These are phyloP conservation scores for Thecophora atra DNA, from an alignment of 2,888 invertebrate species.

Conservation along the genomic window DNA sequence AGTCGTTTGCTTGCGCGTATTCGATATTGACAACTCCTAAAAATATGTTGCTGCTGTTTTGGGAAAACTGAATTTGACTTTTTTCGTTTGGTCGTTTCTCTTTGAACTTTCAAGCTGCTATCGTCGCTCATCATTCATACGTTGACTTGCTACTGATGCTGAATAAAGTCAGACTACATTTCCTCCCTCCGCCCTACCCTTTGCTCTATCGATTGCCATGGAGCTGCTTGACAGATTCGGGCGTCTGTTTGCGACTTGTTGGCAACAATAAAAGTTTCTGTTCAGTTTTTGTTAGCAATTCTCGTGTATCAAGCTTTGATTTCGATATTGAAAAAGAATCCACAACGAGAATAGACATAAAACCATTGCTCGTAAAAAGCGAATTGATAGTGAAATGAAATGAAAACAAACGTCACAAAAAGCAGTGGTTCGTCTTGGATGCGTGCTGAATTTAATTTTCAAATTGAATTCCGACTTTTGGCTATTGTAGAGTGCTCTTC, in stretches of 20 bases:
- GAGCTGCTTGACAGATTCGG: background rate
- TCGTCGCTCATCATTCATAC: slow-evolving; percentile 13
- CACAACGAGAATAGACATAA: background rate
- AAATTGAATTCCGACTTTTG: background rate
- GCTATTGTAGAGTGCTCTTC: background rate
- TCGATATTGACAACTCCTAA: slow-evolving; percentile 18
- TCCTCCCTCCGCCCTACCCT: background rate
- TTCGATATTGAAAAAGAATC: background rate
- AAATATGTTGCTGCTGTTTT: slow-evolving; percentile 12
- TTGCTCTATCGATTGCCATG: background rate
- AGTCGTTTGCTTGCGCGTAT: background rate
- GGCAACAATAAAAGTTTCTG: slow-evolving; percentile 5
- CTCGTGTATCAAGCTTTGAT: slow-evolving; percentile 10
- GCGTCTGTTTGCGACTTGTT: slow-evolving; percentile 6
- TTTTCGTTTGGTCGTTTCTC: background rate
- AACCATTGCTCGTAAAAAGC: no score
- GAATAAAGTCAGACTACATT: background rate
- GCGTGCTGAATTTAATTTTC: background rate
- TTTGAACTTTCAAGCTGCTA: slow-evolving; percentile 12
- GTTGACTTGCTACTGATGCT: background rate
- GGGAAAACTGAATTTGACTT: background rate
- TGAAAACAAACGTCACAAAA: no score
- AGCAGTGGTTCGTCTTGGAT: no score
- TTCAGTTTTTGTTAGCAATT: slow-evolving; percentile 5
- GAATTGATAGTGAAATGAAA: no score